These are phyloP conservation scores for Syrista parreyssii DNA, from an alignment of 2,888 invertebrate species.

Conservation along the genomic window DNA sequence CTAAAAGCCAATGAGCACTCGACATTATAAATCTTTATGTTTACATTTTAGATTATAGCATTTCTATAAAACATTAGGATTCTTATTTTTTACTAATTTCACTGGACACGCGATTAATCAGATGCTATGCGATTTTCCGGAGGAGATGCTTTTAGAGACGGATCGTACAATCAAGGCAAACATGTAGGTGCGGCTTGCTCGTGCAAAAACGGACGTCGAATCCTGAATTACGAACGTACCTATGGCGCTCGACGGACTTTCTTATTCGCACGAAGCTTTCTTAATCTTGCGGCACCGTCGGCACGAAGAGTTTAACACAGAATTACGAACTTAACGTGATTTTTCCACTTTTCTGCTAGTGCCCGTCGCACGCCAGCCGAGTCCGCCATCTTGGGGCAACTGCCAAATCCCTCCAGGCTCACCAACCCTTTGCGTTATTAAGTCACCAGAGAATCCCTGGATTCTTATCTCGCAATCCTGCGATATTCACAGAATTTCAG, in stretches of 20 bases:
- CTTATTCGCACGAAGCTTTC: constrained; percentile 28
- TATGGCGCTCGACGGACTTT: constrained; percentile 14
- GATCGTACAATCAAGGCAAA: neutral
- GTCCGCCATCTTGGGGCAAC: constrained; percentile 65
- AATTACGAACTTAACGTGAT: constrained; percentile 52
- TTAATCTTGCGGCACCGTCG: constrained; percentile 33
- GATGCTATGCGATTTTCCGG: neutral
- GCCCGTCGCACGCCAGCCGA: constrained; percentile 61
- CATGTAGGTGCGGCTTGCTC: constrained; percentile 27
- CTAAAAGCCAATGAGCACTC: neutral
- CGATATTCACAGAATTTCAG: constrained; percentile 38
- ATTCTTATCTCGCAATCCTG: neutral
- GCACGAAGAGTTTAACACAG: constrained; percentile 52
- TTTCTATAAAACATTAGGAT: neutral
- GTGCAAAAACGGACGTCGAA: constrained; percentile 21
- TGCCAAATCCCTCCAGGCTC: constrained; percentile 53
- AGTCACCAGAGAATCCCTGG: neutral
- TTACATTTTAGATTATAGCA: neutral
- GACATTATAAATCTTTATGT: neutral
- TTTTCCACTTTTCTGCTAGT: constrained; percentile 58
- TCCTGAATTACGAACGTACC: constrained; percentile 14
- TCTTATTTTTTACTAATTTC: neutral
- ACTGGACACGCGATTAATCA: neutral
- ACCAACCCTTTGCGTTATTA: constrained; percentile 31
- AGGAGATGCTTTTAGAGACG: neutral